Base-by-base conservation (phyloP, 2,113 vertebrate genomes). In the Girardinichthys multiradiatus region DNA sequence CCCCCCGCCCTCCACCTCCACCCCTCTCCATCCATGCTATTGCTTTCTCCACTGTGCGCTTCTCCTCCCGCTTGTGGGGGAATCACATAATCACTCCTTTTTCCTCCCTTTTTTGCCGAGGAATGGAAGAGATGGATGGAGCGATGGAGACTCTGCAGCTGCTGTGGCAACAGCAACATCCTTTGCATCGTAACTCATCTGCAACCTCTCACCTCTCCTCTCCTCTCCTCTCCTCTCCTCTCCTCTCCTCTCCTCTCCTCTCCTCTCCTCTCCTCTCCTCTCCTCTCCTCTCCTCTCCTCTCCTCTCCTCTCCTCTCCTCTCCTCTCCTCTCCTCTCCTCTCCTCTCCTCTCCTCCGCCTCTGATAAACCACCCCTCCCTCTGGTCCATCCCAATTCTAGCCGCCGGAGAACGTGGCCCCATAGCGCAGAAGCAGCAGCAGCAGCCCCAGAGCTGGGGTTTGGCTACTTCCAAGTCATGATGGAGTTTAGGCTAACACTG, bases 51-150 rank as follows among this genome's bases (percentile, higher is more conserved):
- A 81, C 72, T 13, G 81, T 65, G 81, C 80, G 74, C 86, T 74
- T 85, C 85, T 83, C 79, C 82, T 84, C 70, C 75, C 65, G 80
- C 82, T 80, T 58, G 79, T 84, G 68, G 72, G 9, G 86, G 84
- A 92, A 89, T 89, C 91, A 91, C 84, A 90, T 73, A 92, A 91
- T 90, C 90, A 90, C 92, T 90, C 92, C 92, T 90, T 91, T 91
- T 90, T 86, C 81, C 70, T 73, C 79, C 72, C 5, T 33, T 61
- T 61, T 33, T 61, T n/a, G 19, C 30, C 30, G 9, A 7, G 3
- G 59, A 31, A 31, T 33, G 30, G 68, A 86, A 88, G 82, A 81
- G 88, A 90, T 82, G 83, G 88, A 90, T 82, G 82, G 81, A 87
- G 84, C 48, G 84, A 82, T 64, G 82, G 81, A 84, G 79, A 67